Conservation (phyloP, 1,140 invertebrate genomes). For the Gonioctena quinquepunctata region DNA sequence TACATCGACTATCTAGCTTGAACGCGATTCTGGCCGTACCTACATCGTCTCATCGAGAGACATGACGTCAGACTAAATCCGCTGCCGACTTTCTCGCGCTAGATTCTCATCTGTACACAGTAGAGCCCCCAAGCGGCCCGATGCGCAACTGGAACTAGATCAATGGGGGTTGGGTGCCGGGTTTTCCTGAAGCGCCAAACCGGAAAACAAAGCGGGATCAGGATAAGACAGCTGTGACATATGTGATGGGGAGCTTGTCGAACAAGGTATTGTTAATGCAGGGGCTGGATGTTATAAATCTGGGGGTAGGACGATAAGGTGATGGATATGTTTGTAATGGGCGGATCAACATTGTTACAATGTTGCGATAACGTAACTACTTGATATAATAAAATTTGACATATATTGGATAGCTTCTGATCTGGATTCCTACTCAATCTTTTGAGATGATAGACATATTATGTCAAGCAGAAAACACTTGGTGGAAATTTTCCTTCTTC, state of each 20-base stretch:
- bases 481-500: too few relatives aligned
- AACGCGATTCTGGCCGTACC: background rate
- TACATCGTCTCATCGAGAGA: conserved; percentile 32
- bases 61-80: conserved; percentile 47
- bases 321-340: too few relatives aligned
- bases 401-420: too few relatives aligned
- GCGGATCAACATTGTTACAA: too few relatives aligned
- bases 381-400: too few relatives aligned
- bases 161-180: conserved; percentile 33
- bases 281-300: background rate
- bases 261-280: background rate
- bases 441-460: too few relatives aligned
- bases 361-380: too few relatives aligned
- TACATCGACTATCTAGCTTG: background rate
- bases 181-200: conserved; percentile 27
- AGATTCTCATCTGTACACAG: background rate
- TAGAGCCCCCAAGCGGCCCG: conserved; percentile 23
- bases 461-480: too few relatives aligned
- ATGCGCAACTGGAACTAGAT: conserved; percentile 38
- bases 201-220: background rate
- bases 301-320: too few relatives aligned
- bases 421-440: too few relatives aligned
- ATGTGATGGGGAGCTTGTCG: background rate
- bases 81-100: conserved; percentile 3
- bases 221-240: conserved; percentile 6